Evolutionary conservation across 2,113 vertebrate genomes (phyloP).

Genomic region (Ctenodactylus gundi): DNA sequence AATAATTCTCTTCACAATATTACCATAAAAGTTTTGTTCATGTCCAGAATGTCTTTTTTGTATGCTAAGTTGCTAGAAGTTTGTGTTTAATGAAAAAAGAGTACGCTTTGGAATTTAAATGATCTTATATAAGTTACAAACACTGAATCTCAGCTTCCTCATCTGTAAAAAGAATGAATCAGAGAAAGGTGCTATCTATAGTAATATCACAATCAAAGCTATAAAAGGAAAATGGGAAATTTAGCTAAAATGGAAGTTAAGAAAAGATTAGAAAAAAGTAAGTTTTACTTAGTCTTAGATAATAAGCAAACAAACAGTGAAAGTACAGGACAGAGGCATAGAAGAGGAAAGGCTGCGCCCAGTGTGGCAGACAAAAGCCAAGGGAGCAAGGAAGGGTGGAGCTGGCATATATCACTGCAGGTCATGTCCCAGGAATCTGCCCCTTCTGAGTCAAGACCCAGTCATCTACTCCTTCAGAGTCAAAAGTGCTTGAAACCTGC

Average conservation of each 20-base stretch:
- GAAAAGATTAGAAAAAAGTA: accelerated
- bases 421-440: no score
- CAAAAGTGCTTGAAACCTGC: no score
- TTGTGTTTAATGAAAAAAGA: background rate
- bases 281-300: no score
- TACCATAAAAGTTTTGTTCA: background rate
- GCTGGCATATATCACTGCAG: no score
- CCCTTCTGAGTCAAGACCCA: no score
- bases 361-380: no score
- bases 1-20: background rate
- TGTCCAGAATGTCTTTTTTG: background rate
- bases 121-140: background rate
- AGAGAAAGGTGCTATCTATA: background rate
- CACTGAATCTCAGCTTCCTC: background rate
- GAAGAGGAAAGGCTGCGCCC: no score
- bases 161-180: background rate
- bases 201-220: background rate
- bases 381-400: no score
- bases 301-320: no score
- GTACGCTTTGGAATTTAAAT: background rate
- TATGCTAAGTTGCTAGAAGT: background rate
- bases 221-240: background rate
- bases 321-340: no score
- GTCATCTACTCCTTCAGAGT: no score
- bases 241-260: no score